Evolutionary conservation across 2,888 invertebrate genomes (phyloP).

Genomic region (Adineta ricciae): DNA sequence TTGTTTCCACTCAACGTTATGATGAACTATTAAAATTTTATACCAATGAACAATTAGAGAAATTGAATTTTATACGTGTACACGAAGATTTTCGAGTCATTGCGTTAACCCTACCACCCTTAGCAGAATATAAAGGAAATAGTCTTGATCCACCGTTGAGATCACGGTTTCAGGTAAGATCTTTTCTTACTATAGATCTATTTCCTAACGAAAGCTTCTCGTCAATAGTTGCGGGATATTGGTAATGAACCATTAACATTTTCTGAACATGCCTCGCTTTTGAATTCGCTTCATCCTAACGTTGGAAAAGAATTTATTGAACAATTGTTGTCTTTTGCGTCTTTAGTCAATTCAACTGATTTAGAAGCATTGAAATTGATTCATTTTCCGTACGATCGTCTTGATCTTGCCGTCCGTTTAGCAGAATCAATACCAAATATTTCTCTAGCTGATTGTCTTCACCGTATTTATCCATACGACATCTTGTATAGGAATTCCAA

Average conservation of each 20-base stretch:
- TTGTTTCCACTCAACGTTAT: conserved; percentile 76
- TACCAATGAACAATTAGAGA: conserved; percentile 62
- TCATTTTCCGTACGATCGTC: conserved; percentile 77
- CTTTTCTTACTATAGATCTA: neutral
- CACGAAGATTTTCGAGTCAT: conserved; percentile 83
- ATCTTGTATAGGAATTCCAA: conserved; percentile 20
- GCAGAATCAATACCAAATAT: neutral
- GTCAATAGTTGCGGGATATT: neutral
- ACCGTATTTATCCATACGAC: conserved; percentile 26
- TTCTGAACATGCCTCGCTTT: conserved; percentile 1
- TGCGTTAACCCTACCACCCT: conserved; percentile 75
- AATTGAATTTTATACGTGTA: conserved; percentile 79
- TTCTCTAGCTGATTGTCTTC: neutral
- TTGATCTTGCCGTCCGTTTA: conserved; percentile 57
- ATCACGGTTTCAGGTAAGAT: conserved; percentile 76
- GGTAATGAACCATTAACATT: conserved; percentile 12
- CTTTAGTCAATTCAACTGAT: conserved; percentile 69
- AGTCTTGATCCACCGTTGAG: conserved; percentile 87
- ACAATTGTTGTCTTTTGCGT: conserved; percentile 64
- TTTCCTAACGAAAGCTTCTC: neutral
- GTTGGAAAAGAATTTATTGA: neutral
- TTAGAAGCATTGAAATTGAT: conserved; percentile 64
- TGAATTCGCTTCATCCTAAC: neutral
- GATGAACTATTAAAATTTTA: conserved; percentile 72
- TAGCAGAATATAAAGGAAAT: conserved; percentile 71